These are phyloP conservation scores for Antheraea yamamai DNA, from an alignment of 2,888 invertebrate genomes.

Conservation along the genomic window DNA sequence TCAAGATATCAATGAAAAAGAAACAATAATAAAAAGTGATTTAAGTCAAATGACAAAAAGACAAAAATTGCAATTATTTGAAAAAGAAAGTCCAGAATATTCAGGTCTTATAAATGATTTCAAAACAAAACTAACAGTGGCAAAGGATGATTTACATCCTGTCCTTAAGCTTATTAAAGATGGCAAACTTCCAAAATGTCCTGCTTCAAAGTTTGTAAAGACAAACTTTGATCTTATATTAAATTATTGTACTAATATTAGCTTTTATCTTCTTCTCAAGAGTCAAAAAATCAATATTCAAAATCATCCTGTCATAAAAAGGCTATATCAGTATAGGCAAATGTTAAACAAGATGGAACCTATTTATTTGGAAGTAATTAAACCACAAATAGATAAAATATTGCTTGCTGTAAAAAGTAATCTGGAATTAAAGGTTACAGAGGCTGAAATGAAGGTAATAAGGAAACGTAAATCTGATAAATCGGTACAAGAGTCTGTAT, in stretches of 20 bases:
- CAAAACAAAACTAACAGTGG: conserved; percentile 86
- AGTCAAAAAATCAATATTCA: conserved; percentile 86
- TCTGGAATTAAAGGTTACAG: conserved; percentile 55
- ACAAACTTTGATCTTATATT: conserved; percentile 86
- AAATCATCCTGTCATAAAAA: conserved; percentile 94
- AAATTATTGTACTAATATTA: conserved; percentile 93
- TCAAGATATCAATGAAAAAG: conserved; percentile 66
- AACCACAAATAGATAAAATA: conserved; percentile 85
- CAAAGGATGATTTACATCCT: conserved; percentile 85
- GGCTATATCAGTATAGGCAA: conserved; percentile 90
- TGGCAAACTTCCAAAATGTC: conserved; percentile 83
- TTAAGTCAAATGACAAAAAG: conserved; percentile 87
- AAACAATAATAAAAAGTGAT: conserved; percentile 87
- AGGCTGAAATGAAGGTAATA: conserved; percentile 38
- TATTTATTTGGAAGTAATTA: conserved; percentile 85
- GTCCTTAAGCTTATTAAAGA: conserved; percentile 84
- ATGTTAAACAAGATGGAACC: conserved; percentile 88
- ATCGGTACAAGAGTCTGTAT: conserved; percentile 47
- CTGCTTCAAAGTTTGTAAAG: conserved; percentile 86
- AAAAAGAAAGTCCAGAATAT: conserved; percentile 95
- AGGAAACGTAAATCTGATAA: conserved; percentile 62
- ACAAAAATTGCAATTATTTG: conserved; percentile 88
- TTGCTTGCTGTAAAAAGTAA: conserved; percentile 78
- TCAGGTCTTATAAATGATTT: conserved; percentile 89
- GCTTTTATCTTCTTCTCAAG: conserved; percentile 93